These are phyloP conservation scores for Plectrocnemia conspersa DNA, from an alignment of 1,140 invertebrate genomes.

Conservation along the genomic window DNA sequence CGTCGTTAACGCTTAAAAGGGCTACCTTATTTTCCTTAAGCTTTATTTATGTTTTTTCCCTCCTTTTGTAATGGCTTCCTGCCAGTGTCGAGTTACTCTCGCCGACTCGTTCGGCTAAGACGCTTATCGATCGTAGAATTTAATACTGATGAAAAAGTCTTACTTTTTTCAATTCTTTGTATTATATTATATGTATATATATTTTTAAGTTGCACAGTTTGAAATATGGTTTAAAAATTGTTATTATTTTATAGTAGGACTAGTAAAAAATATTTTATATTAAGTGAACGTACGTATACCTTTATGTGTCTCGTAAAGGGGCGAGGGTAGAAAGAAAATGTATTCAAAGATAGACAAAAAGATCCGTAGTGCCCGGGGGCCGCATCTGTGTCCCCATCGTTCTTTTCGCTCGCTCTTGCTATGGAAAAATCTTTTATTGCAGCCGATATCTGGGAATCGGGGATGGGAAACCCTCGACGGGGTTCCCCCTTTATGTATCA, in stretches of 20 bases:
- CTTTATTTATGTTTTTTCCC: conserved; percentile 22
- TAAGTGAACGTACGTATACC: neutral
- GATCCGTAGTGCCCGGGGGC: neutral
- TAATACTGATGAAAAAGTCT: conserved; percentile 13
- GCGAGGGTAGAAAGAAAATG: conserved; percentile 8
- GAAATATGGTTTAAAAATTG: too few relatives aligned
- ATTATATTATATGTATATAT: conserved; percentile 2
- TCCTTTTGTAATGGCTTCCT: conserved; percentile 22
- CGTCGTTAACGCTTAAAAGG: neutral
- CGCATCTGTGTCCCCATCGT: conserved; percentile 9
- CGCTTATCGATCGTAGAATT: conserved; percentile 26
- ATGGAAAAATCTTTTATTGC: conserved; percentile 19
- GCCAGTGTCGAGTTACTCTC: conserved; percentile 24
- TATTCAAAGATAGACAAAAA: conserved; percentile 26
- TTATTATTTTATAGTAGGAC: too few relatives aligned
- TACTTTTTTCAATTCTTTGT: conserved; percentile 2
- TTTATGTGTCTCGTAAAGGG: neutral
- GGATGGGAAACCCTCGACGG: neutral
- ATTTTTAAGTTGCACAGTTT: too few relatives aligned
- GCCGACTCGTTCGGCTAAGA: conserved; percentile 14
- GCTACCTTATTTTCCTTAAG: neutral
- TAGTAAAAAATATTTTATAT: too few relatives aligned
- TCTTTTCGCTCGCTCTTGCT: neutral
- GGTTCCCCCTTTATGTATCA: conserved; percentile 3
- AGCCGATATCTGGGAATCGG: conserved; percentile 17